Base-by-base conservation (phyloP, 1,140 invertebrate genomes). In the Trachelipus rathkii region DNA sequence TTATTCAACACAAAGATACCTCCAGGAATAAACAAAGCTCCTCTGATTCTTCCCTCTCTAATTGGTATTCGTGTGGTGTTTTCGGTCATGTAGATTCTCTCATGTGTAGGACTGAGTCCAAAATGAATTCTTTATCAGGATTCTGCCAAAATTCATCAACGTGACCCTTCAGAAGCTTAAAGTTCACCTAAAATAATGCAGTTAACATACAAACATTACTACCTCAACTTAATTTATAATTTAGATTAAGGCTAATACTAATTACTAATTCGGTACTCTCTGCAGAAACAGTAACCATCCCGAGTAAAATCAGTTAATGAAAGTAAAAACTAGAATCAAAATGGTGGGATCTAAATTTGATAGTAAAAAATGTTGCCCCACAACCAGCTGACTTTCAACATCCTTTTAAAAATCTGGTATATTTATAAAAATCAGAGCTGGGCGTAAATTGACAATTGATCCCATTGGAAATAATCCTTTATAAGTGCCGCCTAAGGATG, bases 381-480 rank as follows among this genome's bases (percentile, higher is more conserved):
- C 33, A 33, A 6, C 6, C 33, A 33, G 1, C 6, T 44, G 72
- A 21, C 13, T 53, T 11, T 44, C 23, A 60, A 73, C 46, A 19
- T 73, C 72, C 1, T 23, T 46, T 11, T 44, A 60, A 73, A 24
- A 50, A 53, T 44, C 72, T 73, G 0, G 72, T 46, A 43, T 73
- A 46, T 46, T 73, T 73, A 24, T n/a, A 5, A n/a, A 60, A 44
- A 7, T 9, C n/a, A 13, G 72, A 19, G 67, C 15, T 23, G 72
- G 44, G 0, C 53, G 72, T 24, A 73, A 33, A 19, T 21, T 19
- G 0, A 21, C 72, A 73, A 73, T 60, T 13, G 46, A 45, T 19
- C 44, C 72, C 72, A 73, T 73, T 8, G 72, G 72, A 60, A 73
- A 73, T 60, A 73, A 33, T 19, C 72, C 72, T 33, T 11, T 13